Evolutionary conservation across 2,888 invertebrate genomes (phyloP).

Genomic region (Mactromeris polynyma): DNA sequence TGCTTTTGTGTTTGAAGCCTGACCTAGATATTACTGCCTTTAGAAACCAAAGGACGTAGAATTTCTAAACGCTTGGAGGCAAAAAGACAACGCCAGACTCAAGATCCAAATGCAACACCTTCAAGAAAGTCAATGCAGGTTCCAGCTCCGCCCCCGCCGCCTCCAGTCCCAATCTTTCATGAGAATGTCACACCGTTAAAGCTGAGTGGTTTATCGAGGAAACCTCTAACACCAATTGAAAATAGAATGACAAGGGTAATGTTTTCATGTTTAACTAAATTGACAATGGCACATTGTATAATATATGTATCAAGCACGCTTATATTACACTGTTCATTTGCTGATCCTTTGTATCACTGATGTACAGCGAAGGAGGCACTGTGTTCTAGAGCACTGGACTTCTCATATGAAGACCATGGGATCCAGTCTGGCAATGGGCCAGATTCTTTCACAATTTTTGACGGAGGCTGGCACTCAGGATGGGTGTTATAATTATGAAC

Average conservation of each 20-base stretch:
- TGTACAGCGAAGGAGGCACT: no score
- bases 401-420: no score
- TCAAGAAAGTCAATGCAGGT: slow-evolving; percentile 25
- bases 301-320: no score
- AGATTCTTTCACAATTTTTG: no score
- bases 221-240: slow-evolving; percentile 66
- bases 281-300: no score
- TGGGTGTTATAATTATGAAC: no score
- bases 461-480: no score
- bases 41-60: slow-evolving; percentile 75
- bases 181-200: slow-evolving; percentile 28
- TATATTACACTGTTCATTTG: no score
- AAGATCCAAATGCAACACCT: slow-evolving; percentile 39
- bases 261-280: neutral
- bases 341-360: no score
- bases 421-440: no score
- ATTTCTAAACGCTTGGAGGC: slow-evolving; percentile 72
- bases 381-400: no score
- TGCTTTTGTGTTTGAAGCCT: no score
- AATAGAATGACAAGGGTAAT: slow-evolving; percentile 59
- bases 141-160: slow-evolving; percentile 72
- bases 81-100: slow-evolving; percentile 52
- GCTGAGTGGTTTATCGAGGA: slow-evolving; percentile 28
- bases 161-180: slow-evolving; percentile 62
- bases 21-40: neutral